Evolutionary conservation across 2,888 invertebrate genomes (phyloP), one percentile per base, ranked within the genome.

Genomic region (Megalurothrips usitatus): DNA sequence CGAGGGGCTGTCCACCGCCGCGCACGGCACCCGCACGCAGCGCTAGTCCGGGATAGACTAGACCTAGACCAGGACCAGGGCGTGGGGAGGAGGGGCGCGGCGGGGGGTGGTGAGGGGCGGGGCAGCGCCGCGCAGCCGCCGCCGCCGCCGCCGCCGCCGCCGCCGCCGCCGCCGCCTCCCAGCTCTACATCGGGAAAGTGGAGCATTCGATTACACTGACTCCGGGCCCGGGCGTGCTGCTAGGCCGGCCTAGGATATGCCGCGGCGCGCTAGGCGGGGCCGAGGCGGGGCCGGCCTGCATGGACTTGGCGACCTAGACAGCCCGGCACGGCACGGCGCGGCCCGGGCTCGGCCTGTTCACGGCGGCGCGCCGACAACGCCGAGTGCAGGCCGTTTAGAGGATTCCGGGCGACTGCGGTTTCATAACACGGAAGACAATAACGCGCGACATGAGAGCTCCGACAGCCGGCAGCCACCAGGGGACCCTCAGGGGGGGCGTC

Each of bases 211-310:
- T 68, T 68, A 68, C 68, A 68, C 68, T 23, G n/a, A 68, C 68
- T 63, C 63, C 2, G 89, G 19, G 84, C 88, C 0, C 86, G 87
- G 88, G 81, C 87, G 87, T 87, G 88, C 82, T 87, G 48, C 86
- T 87, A 26, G 84, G 87, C 9, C 86, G 85, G 23, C 89, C 63
- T n/a, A 23, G 63, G 63, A 14, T 63, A 23, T n/a, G 19, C 63
- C n/a, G 23, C 19, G 63, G 23, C 63, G 14, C 1, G n/a, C 26
- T 6, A 52, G 14, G 52, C 52, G 52, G 58, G 19, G 58, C 58
- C 10, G 58, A 17, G 58, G 19, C 6, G 19, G 14, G 58, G 58
- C 58, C 68, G 52, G 52, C 14, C 52, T 12, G 52, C 52, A 52
- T 43, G 34, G 34, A 43, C 34, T 43, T 43, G 23, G 23, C 68